Percentiles rank a stretch among this genome's conserved stretches.
Conservation (phyloP, 37 sponge, comb jelly and placozoan species). For the Oopsacas minuta region DNA sequence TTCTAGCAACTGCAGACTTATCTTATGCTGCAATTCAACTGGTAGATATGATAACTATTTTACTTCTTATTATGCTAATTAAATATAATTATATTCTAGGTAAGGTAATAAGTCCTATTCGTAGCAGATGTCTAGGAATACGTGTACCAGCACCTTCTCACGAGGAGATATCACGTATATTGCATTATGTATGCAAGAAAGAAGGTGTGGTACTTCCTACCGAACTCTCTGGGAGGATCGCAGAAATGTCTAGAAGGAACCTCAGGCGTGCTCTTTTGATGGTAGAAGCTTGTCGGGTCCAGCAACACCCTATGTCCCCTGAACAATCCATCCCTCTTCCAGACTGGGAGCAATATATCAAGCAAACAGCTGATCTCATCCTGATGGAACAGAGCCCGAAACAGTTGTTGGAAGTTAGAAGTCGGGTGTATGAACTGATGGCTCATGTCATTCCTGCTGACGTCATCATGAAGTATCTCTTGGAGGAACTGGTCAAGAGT, state of each 20-base stretch:
- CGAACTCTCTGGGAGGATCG: constrained; percentile 75
- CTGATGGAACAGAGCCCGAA: constrained; percentile 90
- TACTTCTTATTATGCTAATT: background rate
- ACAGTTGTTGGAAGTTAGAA: constrained; percentile 76
- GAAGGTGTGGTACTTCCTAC: constrained; percentile 64
- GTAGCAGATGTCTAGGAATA: constrained; percentile 83
- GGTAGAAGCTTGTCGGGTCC: constrained; percentile 89
- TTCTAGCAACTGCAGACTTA: constrained; percentile 72
- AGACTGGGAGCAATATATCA: constrained; percentile 86
- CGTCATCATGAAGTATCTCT: constrained; percentile 74
- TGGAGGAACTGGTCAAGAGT: constrained; percentile 60
- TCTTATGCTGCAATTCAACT: constrained; percentile 94
- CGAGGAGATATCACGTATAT: constrained; percentile 53
- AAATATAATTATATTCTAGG: background rate
- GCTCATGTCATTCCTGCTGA: constrained; percentile 94
- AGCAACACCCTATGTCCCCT: constrained; percentile 81
- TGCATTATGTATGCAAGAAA: constrained; percentile 58
- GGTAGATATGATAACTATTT: constrained; percentile 23
- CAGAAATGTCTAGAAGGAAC: constrained; percentile 71
- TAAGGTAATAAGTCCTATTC: constrained; percentile 86
- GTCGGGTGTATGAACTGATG: constrained; percentile 74
- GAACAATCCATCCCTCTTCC: constrained; percentile 74
- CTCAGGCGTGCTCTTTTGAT: constrained; percentile 75
- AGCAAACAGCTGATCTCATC: constrained; percentile 77
- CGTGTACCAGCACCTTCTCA: constrained; percentile 78